phyloP scores from a whole-genome alignment of 37 sponge, comb jelly and placozoan genomes.

The Axinella damicornis region DNA sequence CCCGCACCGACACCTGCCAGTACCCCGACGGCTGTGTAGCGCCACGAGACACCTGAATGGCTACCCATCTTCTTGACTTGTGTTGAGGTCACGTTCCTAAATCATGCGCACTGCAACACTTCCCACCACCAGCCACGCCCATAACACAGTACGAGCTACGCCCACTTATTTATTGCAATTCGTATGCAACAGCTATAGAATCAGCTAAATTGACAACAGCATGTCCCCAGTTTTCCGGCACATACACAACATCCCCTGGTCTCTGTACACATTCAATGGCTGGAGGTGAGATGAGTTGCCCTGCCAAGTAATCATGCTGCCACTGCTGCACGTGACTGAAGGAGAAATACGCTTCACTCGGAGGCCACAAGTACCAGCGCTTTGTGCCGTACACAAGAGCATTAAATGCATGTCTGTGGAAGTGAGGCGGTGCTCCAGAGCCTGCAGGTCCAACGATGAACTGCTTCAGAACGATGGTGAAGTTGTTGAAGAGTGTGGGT shows the following conservation, averaged over 20 bases:
- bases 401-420: constrained; percentile 55
- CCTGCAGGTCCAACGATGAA: constrained; percentile 56
- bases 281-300: not conserved
- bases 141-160: no score
- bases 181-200: constrained; percentile 59
- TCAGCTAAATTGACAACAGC: constrained; percentile 59
- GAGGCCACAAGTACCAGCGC: constrained; percentile 55
- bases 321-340: constrained; percentile 28
- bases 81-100: no score
- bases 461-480: constrained; percentile 34
- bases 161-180: constrained; percentile 5
- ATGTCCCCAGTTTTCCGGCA: constrained; percentile 77
- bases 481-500: constrained; percentile 21
- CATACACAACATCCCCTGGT: constrained; percentile 50
- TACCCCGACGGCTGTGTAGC: constrained; percentile 7
- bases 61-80: no score
- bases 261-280: constrained; percentile 11
- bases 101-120: no score
- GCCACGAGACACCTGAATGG: constrained; percentile 6
- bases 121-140: no score
- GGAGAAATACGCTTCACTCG: constrained; percentile 34
- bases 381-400: constrained; percentile 53
- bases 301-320: constrained; percentile 7
- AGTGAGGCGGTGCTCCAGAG: constrained; percentile 68
- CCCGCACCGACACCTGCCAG: constrained; percentile 59